Percentiles rank a stretch among this genome's conserved stretches.
Conservation (phyloP, 2,888 invertebrate species). For the Pecten maximus region DNA sequence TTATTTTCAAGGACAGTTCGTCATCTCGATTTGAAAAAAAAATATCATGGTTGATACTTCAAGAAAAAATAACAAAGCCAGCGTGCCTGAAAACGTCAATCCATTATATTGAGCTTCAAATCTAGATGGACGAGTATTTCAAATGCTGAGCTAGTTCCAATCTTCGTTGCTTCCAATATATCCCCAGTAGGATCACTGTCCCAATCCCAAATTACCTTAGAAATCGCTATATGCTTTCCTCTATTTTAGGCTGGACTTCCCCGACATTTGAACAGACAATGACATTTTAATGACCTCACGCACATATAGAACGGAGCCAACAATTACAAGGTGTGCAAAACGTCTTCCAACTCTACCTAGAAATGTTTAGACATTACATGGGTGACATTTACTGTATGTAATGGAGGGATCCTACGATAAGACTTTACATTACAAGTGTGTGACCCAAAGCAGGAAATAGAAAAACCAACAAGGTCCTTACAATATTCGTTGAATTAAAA, state of each 20-base stretch:
- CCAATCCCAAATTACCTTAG: neutral
- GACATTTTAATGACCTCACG: slow-evolving; percentile 1
- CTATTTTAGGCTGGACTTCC: neutral
- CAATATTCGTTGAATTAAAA: no score
- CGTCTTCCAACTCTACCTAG: neutral
- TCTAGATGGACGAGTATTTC: neutral
- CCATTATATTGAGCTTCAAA: neutral
- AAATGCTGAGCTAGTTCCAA: neutral
- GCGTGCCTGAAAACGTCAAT: neutral
- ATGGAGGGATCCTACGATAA: no score
- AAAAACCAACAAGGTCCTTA: no score
- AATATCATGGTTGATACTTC: neutral
- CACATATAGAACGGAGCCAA: neutral
- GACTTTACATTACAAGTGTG: no score
- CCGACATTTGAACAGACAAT: neutral
- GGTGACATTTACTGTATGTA: no score
- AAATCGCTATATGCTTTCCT: neutral
- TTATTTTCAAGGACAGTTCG: no score
- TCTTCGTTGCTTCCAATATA: neutral
- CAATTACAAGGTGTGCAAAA: neutral
- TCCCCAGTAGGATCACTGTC: neutral
- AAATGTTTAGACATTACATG: neutral
- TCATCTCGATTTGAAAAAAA: neutral
- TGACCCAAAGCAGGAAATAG: no score
- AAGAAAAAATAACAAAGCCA: neutral